Base-by-base conservation (phyloP, 64 coral and sea anemone genomes). In the Anthopleura sola region DNA sequence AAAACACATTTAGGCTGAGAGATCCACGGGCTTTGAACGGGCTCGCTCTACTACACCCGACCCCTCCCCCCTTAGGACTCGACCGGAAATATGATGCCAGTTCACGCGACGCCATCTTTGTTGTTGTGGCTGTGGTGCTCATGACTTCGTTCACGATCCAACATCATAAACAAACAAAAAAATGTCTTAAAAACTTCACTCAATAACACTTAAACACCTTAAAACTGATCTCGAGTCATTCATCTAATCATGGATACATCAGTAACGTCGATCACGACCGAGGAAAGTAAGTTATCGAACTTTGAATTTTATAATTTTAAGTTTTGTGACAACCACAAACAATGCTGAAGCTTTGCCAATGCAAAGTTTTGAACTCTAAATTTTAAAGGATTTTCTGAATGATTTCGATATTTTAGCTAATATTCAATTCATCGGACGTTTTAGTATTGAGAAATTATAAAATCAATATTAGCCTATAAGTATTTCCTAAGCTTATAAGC, bases 201-300 rank as follows among this genome's bases (percentile, higher is more conserved):
- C 12, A 71, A 16, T 2, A 71, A 32, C 66, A 15, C n/a, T 71
- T 29, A 36, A 18, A 71, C 29, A 71, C 66, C 2, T 15, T 71
- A 20, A 15, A 71, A 71, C 34, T 34, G 29, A 32, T 14, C 28
- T 71, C n/a, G 28, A 71, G 66, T 32, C 66, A 32, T 34, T 71
- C 10, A 71, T 31, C 10, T 29, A 34, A 32, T 11, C 3, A 79
- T 79, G 76, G 76, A 79, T 9, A 33, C 38, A 2, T 47, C 76
- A 10, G 44, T 38, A 44, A 19, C 76, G n/a, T 38, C 76, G 23
- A 48, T 79, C 18, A 20, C 37, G 9, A 44, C 37, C 19, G 76
- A 79, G 18, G 76, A 79, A 79, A 3, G 76, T 79, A 71, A 71
- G 29, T 71, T 71, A 28, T 33, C 66, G 34, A 71, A 71, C 29